These are phyloP conservation scores for Caenorhabditis panamensis DNA, from an alignment of 2,888 invertebrate species.

Conservation along the genomic window DNA sequence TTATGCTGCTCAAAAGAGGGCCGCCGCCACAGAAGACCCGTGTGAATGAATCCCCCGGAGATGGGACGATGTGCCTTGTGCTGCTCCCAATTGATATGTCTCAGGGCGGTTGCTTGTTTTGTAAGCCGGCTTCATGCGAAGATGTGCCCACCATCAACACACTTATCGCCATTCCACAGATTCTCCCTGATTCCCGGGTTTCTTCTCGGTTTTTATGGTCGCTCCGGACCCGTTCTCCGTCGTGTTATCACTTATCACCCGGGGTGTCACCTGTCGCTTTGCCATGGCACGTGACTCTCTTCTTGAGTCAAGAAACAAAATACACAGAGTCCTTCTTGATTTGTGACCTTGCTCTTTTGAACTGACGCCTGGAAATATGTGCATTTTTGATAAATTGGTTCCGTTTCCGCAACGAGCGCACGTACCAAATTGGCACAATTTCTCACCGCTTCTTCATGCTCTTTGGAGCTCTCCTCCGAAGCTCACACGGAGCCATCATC, in stretches of 20 bases:
- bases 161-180: slow-evolving; percentile 9
- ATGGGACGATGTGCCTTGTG: slow-evolving; percentile 27
- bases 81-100: slow-evolving; percentile 49
- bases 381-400: slow-evolving; percentile 21
- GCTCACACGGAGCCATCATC: slow-evolving; percentile 25
- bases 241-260: slow-evolving; percentile 4
- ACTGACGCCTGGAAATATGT: slow-evolving; percentile 12
- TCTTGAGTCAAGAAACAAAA: not conserved
- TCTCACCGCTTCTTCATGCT: slow-evolving; percentile 9
- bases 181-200: not conserved
- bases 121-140: not conserved
- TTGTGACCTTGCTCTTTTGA: slow-evolving; percentile 12
- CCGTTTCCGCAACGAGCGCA: not conserved
- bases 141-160: slow-evolving; percentile 27
- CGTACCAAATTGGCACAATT: slow-evolving; percentile 6
- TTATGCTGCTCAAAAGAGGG: slow-evolving; percentile 27
- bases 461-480: slow-evolving; percentile 13
- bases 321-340: not conserved
- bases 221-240: not conserved
- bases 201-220: not conserved
- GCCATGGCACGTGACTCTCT: not conserved
- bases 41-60: slow-evolving; percentile 51
- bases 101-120: slow-evolving; percentile 45
- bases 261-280: slow-evolving; percentile 2
- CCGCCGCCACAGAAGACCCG: slow-evolving; percentile 42